Base-by-base conservation (phyloP, 2,888 invertebrate genomes). In the Artemia sinica region DNA sequence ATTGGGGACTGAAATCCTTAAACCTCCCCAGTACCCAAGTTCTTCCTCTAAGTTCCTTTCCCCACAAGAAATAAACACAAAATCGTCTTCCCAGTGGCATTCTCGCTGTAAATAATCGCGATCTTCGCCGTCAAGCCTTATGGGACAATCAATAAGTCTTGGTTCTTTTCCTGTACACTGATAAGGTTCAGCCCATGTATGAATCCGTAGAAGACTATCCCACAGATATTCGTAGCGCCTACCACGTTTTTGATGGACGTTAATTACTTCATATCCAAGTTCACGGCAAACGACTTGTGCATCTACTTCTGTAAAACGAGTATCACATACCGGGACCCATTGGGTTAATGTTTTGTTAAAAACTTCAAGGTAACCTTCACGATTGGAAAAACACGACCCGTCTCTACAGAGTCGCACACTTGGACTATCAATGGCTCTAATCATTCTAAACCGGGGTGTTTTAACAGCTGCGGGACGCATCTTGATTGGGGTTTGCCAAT, bases 271-370 rank as follows among this genome's bases (percentile, higher is more conserved):
- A 75, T 87, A 87, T 10, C 94, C 94, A 66, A 98, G 79, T 77
- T 96, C 91, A 41, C 91, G 83, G 76, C 98, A 98, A 0, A 95
- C 92, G 0, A 97, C 96, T 81, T 94, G 89, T 7, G 94, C 96
- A 76, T 96, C 97, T 74, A 95, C 84, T 77, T 96, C 93, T 0
- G 95, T 95, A 77, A 98, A 98, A 71, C 93, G 83, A 66, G 84
- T 84, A 78, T 98, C 98, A 78, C 98, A 98, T 79, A 96, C 86
- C 0, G 97, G 92, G 51, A 95, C 89, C 92, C 95, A 96, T 76
- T 96, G 95, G 18, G 91, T 81, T 0, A 95, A 94, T 2, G 98
- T 97, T 73, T 84, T 84, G 75, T 98, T 99, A 77, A 89, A 97
- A 76, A 93, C 89, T 79, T 97, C 94, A 71, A 97, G 78, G 75